phyloP scores from a whole-genome alignment of 2,888 invertebrate genomes.

The Himalopsyche japonica region DNA sequence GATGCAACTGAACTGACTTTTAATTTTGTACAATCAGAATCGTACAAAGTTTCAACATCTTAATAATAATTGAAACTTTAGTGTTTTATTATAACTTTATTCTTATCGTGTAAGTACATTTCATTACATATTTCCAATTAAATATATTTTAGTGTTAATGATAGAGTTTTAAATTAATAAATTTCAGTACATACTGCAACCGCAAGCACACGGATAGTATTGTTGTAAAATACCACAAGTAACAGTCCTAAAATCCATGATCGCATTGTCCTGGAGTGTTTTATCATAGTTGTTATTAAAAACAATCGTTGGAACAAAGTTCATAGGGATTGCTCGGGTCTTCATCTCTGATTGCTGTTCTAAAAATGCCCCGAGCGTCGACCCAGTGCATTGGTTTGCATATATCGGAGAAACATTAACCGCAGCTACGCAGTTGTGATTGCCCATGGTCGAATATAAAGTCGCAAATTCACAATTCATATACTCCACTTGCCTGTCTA shows the following conservation, averaged over 20 bases:
- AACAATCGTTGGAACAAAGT: conserved; percentile 50
- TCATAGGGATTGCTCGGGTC: conserved; percentile 45
- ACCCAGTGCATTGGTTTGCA: conserved; percentile 21
- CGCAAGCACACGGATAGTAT: conserved; percentile 7
- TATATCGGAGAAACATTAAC: conserved; percentile 46
- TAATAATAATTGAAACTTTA: no score
- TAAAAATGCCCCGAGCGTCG: conserved; percentile 44
- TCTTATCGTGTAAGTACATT: no score
- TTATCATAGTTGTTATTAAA: conserved; percentile 47
- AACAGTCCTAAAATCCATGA: conserved; percentile 22
- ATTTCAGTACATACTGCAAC: not conserved
- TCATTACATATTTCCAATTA: no score
- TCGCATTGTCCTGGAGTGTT: conserved; percentile 39
- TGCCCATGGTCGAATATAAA: conserved; percentile 45
- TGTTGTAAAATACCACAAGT: conserved; percentile 15
- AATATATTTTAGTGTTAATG: no score
- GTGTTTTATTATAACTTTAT: no score
- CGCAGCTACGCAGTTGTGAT: conserved; percentile 47
- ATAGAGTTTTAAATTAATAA: no score
- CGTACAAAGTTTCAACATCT: no score
- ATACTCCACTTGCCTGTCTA: conserved; percentile 44
- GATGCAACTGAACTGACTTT: no score
- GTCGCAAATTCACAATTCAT: conserved; percentile 52
- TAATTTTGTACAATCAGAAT: no score
- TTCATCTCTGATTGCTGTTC: conserved; percentile 47